Conservation (phyloP, 1,140 invertebrate species). For the Zaprionus lachaisei region DNA sequence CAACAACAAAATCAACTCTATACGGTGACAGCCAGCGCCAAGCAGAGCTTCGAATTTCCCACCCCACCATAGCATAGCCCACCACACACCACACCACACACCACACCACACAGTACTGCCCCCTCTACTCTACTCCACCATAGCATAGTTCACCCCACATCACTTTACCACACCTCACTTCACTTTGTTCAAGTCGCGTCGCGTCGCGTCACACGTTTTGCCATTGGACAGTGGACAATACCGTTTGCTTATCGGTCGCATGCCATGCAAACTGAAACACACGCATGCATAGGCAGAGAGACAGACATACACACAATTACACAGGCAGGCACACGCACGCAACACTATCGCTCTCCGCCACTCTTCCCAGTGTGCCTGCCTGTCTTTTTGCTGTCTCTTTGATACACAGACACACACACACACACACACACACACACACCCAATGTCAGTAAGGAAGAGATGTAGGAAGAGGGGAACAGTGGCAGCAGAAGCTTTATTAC, state of each 20-base stretch:
- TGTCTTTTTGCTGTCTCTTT: slow-evolving; percentile 10
- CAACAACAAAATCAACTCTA: slow-evolving; percentile 13
- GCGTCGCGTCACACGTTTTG: slow-evolving; percentile 14
- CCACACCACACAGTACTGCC: not conserved
- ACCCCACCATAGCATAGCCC: not conserved
- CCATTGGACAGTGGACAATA: slow-evolving; percentile 46
- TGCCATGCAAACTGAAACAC: slow-evolving; percentile 37
- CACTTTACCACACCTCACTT: slow-evolving; percentile 1
- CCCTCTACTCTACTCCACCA: not conserved
- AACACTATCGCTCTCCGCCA: not conserved
- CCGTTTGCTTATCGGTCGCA: slow-evolving; percentile 54
- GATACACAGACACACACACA: slow-evolving; percentile 13
- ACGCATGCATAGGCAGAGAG: not conserved
- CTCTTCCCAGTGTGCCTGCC: not conserved
- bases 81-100: not conserved
- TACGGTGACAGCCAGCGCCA: not conserved
- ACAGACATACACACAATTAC: slow-evolving; percentile 2
- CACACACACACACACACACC: slow-evolving; percentile 12
- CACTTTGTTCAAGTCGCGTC: not conserved
- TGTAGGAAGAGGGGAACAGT: not conserved
- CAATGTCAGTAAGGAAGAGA: slow-evolving; percentile 28
- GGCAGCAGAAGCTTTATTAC: slow-evolving; percentile 46
- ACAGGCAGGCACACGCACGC: not conserved
- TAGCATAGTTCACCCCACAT: slow-evolving; percentile 2
- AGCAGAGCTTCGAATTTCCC: slow-evolving; percentile 1